These are phyloP conservation scores for Notocelia uddmanniana DNA, from an alignment of 2,888 invertebrate genomes.

Conservation along the genomic window DNA sequence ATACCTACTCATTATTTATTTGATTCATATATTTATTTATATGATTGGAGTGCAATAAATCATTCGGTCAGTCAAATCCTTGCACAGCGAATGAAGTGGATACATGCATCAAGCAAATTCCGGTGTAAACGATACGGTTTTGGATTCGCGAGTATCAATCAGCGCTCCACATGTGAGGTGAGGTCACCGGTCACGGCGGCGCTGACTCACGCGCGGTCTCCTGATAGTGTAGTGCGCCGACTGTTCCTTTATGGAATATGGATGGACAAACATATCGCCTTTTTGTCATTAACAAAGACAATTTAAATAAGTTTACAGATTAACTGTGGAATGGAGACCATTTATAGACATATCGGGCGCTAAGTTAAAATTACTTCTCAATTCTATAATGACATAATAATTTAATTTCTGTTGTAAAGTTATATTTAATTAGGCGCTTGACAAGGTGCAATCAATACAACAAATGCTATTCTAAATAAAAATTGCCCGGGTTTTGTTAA, in stretches of 20 bases:
- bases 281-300: not conserved
- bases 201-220: conserved; percentile 23
- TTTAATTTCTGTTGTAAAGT: too few relatives aligned
- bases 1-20: not conserved
- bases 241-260: not conserved
- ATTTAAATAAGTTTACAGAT: not conserved
- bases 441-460: too few relatives aligned
- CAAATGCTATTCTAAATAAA: too few relatives aligned
- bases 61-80: not conserved
- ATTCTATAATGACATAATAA: too few relatives aligned
- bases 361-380: too few relatives aligned
- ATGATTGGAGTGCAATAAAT: not conserved
- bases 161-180: conserved; percentile 4
- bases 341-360: too few relatives aligned
- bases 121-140: conserved; percentile 23
- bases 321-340: too few relatives aligned
- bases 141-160: conserved; percentile 25
- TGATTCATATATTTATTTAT: too few relatives aligned
- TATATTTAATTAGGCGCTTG: too few relatives aligned
- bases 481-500: too few relatives aligned
- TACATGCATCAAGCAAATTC: not conserved
- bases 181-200: conserved; percentile 4
- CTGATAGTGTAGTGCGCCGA: conserved; percentile 5
- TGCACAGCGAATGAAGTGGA: not conserved
- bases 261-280: not conserved